Evolutionary conservation across 2,888 invertebrate species (phyloP).

Genomic region (Cylindroiulus punctatus): DNA sequence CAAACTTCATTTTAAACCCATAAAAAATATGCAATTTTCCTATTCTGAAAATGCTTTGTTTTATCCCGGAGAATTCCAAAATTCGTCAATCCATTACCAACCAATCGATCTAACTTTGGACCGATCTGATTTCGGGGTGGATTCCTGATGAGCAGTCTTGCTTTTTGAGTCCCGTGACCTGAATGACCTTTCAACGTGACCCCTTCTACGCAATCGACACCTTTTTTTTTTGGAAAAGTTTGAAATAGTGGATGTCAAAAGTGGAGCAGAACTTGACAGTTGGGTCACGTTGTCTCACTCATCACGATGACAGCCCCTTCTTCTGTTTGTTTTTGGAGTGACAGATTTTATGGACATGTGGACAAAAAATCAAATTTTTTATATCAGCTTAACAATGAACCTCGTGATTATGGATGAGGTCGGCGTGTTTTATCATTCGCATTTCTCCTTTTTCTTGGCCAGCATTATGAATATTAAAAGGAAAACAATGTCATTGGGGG

Average conservation of each 20-base stretch:
- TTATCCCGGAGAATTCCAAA: neutral
- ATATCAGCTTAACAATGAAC: neutral
- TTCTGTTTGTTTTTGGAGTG: slow-evolving; percentile 7
- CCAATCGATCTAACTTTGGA: neutral
- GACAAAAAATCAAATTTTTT: neutral
- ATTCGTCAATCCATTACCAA: neutral
- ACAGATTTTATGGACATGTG: slow-evolving; percentile 4
- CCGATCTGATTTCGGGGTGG: neutral
- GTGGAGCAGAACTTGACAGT: slow-evolving; percentile 22
- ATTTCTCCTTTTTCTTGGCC: neutral
- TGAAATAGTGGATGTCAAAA: neutral
- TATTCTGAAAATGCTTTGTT: too few relatives aligned
- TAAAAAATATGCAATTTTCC: too few relatives aligned
- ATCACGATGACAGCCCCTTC: neutral
- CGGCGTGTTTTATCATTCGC: neutral
- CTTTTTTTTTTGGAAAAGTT: neutral
- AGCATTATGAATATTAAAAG: slow-evolving; percentile 1
- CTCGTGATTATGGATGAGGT: neutral
- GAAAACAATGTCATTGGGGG: neutral
- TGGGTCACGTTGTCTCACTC: slow-evolving; percentile 29
- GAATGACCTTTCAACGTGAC: slow-evolving; percentile 4
- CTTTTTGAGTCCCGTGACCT: neutral
- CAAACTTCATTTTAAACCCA: too few relatives aligned
- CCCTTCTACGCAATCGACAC: neutral
- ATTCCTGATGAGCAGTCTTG: neutral